Evolutionary conservation across 2,888 invertebrate species (phyloP).

Genomic region (Anorthoa munda): DNA sequence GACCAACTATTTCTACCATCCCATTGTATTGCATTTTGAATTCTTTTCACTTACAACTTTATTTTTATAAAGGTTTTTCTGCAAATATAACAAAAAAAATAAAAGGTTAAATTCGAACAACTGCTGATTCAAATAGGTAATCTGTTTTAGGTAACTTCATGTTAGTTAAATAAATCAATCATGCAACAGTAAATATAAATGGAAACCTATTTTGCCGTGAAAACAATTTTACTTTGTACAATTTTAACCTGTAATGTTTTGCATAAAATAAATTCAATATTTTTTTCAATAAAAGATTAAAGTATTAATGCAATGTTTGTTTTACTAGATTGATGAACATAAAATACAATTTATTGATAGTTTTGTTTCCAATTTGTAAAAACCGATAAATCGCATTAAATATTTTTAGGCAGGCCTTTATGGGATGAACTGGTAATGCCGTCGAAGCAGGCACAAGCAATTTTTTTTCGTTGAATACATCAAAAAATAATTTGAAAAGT

Average conservation of each 20-base stretch:
- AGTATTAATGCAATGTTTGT: not conserved
- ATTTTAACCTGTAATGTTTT: not conserved
- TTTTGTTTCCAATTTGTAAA: not conserved
- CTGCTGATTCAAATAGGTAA: not conserved
- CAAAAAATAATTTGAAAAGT: too few relatives aligned
- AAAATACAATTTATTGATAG: not conserved
- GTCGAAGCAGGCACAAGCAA: not conserved
- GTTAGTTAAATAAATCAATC: not conserved
- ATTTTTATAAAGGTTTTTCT: not conserved
- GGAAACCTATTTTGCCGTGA: not conserved
- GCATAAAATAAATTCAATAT: not conserved
- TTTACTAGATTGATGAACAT: not conserved
- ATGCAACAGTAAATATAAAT: not conserved
- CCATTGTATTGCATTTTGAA: slow-evolving; percentile 6
- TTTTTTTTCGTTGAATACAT: not conserved
- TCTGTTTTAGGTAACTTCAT: not conserved
- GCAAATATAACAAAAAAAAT: not conserved
- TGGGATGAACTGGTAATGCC: not conserved
- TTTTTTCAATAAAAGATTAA: not conserved
- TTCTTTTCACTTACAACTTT: not conserved
- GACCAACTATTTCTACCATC: not conserved
- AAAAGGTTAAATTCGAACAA: not conserved
- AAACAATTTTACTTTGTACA: not conserved
- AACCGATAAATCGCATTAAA: too few relatives aligned
- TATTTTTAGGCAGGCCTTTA: not conserved